These are phyloP conservation scores for Papilio demoleus DNA, from an alignment of 2,888 invertebrate species.

Conservation along the genomic window DNA sequence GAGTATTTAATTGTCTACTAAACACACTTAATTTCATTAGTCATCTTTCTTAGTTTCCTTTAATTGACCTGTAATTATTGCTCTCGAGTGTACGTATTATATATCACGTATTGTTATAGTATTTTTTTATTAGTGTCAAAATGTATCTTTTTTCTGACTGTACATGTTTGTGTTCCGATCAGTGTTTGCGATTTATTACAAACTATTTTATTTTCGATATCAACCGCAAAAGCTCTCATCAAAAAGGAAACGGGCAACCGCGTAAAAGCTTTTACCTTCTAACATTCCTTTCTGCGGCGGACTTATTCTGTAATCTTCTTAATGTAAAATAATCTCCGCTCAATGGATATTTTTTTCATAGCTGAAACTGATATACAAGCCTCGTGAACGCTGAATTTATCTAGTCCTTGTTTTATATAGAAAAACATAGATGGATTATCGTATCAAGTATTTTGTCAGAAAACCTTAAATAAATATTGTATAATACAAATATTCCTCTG, in stretches of 20 bases:
- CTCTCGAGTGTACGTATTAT: no score
- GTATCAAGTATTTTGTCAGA: background rate
- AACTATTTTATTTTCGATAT: constrained; percentile 14
- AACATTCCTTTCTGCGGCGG: constrained; percentile 15
- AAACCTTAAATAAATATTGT: background rate
- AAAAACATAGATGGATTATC: constrained; percentile 8
- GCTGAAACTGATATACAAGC: constrained; percentile 7
- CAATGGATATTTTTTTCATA: constrained; percentile 5
- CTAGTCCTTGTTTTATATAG: constrained; percentile 6
- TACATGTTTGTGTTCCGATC: background rate
- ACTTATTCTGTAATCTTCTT: constrained; percentile 30
- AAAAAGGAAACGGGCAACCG: constrained; percentile 31
- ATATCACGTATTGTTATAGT: no score
- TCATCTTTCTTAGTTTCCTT: no score
- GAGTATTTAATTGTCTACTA: no score
- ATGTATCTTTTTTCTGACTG: background rate
- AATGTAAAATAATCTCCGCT: constrained; percentile 31
- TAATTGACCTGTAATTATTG: no score
- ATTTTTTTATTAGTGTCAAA: background rate
- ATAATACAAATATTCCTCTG: no score
- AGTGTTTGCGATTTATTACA: background rate
- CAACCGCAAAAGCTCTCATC: constrained; percentile 25
- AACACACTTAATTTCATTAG: no score
- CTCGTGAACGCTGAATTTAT: background rate
- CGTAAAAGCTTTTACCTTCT: constrained; percentile 30